Conservation (phyloP, 2,797 vertebrate species). For the Pampus argenteus region DNA sequence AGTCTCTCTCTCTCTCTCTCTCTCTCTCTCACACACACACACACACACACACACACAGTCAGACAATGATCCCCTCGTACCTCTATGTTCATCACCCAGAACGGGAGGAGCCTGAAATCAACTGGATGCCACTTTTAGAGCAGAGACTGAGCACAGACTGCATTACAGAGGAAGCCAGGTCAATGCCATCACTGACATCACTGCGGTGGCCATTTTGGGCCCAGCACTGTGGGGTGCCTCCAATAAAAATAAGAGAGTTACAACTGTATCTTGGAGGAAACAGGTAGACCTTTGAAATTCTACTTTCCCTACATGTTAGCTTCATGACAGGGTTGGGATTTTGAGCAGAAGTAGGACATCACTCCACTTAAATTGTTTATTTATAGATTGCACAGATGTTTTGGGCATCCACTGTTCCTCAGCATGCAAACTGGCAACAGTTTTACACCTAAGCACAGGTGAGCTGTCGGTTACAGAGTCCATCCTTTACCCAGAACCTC, state of each 20-base stretch:
- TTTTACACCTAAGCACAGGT: too few relatives aligned
- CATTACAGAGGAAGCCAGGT: slow-evolving; percentile 38
- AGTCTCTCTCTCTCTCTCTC: too few relatives aligned
- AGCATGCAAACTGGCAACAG: too few relatives aligned
- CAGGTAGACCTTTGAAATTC: background rate
- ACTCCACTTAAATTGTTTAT: background rate
- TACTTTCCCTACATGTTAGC: background rate
- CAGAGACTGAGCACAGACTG: background rate
- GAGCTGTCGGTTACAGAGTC: background rate
- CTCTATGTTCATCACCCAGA: slow-evolving; percentile 18
- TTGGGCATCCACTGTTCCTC: too few relatives aligned
- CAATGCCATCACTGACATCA: slow-evolving; percentile 35
- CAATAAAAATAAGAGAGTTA: background rate
- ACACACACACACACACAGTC: background rate
- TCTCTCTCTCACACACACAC: slow-evolving; percentile 25
- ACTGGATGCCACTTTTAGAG: slow-evolving; percentile 27
- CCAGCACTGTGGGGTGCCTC: slow-evolving; percentile 9
- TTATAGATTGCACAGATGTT: too few relatives aligned
- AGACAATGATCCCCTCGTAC: slow-evolving; percentile 47
- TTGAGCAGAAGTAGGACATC: background rate
- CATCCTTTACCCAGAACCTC: background rate
- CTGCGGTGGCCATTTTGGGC: slow-evolving; percentile 71
- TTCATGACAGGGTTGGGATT: background rate
- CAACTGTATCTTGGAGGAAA: background rate
- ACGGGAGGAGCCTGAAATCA: slow-evolving; percentile 39